These are phyloP conservation scores for Philypnodon macrostomus DNA, from an alignment of 2,797 vertebrate genomes.

Conservation along the genomic window DNA sequence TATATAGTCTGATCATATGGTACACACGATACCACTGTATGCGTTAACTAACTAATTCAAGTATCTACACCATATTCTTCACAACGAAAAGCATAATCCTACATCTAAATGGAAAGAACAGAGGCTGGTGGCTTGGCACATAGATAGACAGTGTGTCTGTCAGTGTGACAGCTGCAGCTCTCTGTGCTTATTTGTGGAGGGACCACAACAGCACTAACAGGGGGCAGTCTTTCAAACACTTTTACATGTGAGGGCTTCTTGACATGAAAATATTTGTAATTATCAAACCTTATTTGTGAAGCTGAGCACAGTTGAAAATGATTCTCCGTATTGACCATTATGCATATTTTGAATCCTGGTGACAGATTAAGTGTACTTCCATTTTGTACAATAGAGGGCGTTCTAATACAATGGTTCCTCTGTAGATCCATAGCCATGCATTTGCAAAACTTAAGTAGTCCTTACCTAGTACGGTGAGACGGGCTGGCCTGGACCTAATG, in stretches of 20 bases:
- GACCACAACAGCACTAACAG: conserved; percentile 1
- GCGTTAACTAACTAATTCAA: too few relatives aligned
- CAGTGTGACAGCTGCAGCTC: neutral
- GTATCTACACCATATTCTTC: too few relatives aligned
- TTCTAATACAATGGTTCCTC: too few relatives aligned
- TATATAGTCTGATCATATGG: too few relatives aligned
- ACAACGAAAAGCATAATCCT: too few relatives aligned
- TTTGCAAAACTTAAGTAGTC: neutral
- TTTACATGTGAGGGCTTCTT: conserved; percentile 2
- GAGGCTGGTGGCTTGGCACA: neutral
- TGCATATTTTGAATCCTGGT: too few relatives aligned
- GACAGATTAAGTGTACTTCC: too few relatives aligned
- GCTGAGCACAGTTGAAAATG: neutral
- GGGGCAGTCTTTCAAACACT: neutral
- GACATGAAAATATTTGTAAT: conserved; percentile 8
- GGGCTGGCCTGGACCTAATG: conserved; percentile 84
- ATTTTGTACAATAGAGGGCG: too few relatives aligned
- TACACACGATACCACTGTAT: too few relatives aligned
- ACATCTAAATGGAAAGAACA: neutral
- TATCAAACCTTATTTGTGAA: conserved; percentile 1
- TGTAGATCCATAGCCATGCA: too few relatives aligned
- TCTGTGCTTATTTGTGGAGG: conserved; percentile 1
- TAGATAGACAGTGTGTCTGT: too few relatives aligned
- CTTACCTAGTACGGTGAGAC: conserved; percentile 88
- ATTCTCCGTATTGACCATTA: too few relatives aligned